Base-by-base conservation (phyloP, 2,797 vertebrate species). In the Remorina albescens region DNA sequence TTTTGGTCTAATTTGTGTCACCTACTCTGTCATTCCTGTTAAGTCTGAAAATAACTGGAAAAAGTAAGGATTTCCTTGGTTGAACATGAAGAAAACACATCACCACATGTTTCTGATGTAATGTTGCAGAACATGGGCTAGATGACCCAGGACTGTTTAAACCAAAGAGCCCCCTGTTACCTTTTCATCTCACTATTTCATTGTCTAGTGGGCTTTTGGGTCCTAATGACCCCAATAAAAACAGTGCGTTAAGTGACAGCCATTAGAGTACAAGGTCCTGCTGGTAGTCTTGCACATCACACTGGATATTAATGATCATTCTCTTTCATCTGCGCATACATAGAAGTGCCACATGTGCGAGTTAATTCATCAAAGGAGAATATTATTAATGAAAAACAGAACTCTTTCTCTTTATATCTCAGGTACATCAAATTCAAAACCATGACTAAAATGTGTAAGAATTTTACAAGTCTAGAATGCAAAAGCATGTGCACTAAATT, bases 71-170 rank as follows among this genome's bases (percentile, higher is more conserved):
- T n/a, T n/a, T n/a, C n/a, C n/a, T 3, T 49, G 34, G 68, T 13
- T 26, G 28, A 66, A 55, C 63, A 36, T 21, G 26, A 64, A 57
- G 55, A 65, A 76, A 73, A 51, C 53, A 58, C 56, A 16, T 34
- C 44, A 70, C 18, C 74, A 81, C 66, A 46, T 84, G 78, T 78
- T 81, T 79, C 66, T 76, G 62, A 83, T 88, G 39, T 50, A 62
- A 56, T 12, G 9, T 59, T 32, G 34, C 30, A 55, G 10, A 83
- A 69, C 28, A 58, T 25, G 30, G 46, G 32, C 30, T 56, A 15
- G 39, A 19, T 68, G n/a, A 81, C 46, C 46, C 49, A 32, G 53
- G 59, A 39, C 28, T 2, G 3, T 28, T n/a, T 42, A 79, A 80
- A 68, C 21, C 10, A 62, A 72, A 65, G 39, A 1, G 16, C 64